Conservation (phyloP, 2,888 invertebrate genomes). For the Lasioglossum leucozonium region DNA sequence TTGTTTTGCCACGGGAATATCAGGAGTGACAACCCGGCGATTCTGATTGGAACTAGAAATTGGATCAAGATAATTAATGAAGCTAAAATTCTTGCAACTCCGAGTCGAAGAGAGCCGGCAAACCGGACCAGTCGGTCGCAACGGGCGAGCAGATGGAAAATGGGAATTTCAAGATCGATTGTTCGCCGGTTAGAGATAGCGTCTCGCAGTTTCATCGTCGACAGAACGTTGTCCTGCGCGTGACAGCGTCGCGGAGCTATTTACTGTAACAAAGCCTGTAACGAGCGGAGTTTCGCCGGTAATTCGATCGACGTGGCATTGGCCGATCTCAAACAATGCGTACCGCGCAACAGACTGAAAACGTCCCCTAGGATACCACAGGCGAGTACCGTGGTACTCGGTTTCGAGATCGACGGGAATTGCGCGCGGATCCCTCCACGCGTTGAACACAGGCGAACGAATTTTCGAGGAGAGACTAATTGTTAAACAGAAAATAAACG, state of each 20-base stretch:
- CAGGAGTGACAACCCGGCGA: neutral
- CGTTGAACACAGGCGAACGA: neutral
- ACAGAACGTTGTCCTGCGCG: neutral
- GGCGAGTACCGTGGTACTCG: neutral
- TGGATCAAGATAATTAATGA: neutral
- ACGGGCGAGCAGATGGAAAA: neutral
- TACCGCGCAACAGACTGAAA: neutral
- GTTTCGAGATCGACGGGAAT: neutral
- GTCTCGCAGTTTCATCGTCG: neutral
- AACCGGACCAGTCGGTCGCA: neutral
- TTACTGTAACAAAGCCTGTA: neutral
- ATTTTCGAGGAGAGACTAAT: neutral
- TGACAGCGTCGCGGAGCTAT: neutral
- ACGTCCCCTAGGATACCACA: neutral
- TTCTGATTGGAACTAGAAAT: neutral
- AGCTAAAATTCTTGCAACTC: neutral
- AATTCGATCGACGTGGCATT: neutral
- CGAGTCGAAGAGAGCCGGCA: neutral
- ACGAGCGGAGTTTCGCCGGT: neutral
- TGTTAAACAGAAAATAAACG: neutral
- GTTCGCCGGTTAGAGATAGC: neutral
- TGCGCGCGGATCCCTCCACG: neutral
- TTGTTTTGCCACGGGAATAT: neutral
- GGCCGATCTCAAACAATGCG: conserved; percentile 4
- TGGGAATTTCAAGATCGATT: neutral